These are phyloP conservation scores for Leptinotarsa tumamoca DNA, from an alignment of 2,888 invertebrate genomes.

Conservation along the genomic window DNA sequence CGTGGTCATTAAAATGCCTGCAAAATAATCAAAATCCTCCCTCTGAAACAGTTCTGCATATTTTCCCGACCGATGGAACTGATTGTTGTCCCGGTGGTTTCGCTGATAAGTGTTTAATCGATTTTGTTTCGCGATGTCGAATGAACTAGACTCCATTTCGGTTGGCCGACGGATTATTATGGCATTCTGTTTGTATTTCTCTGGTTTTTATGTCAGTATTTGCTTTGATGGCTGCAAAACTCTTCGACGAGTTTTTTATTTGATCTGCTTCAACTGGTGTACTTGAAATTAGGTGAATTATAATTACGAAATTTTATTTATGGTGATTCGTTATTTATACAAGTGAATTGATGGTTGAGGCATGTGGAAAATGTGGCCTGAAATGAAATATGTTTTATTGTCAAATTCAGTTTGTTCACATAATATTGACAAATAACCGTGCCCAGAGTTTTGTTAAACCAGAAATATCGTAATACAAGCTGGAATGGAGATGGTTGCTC, in stretches of 20 bases:
- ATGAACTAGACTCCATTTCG: conserved; percentile 53
- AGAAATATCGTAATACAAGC: no score
- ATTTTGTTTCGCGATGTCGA: conserved; percentile 58
- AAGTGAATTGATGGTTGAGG: neutral
- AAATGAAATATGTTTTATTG: neutral
- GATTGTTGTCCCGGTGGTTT: conserved; percentile 30
- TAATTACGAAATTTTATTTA: conserved; percentile 34
- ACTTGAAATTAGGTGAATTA: conserved; percentile 45
- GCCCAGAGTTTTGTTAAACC: no score
- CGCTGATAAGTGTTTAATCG: conserved; percentile 54
- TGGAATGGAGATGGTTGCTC: neutral
- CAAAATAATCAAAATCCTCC: neutral
- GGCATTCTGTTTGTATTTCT: conserved; percentile 55
- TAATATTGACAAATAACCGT: no score
- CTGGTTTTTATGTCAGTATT: conserved; percentile 49
- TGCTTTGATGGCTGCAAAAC: conserved; percentile 50
- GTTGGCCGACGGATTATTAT: conserved; percentile 55
- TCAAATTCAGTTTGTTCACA: neutral
- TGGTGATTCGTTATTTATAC: conserved; percentile 25
- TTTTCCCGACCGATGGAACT: conserved; percentile 22
- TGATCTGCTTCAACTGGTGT: conserved; percentile 53
- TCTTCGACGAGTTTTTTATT: conserved; percentile 52
- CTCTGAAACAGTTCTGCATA: neutral
- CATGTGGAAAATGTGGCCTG: neutral
- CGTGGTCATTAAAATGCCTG: neutral